Evolutionary conservation across 2,888 invertebrate genomes (phyloP), one percentile per base, ranked within the genome.

Genomic region (Phanerotoma sp.): DNA sequence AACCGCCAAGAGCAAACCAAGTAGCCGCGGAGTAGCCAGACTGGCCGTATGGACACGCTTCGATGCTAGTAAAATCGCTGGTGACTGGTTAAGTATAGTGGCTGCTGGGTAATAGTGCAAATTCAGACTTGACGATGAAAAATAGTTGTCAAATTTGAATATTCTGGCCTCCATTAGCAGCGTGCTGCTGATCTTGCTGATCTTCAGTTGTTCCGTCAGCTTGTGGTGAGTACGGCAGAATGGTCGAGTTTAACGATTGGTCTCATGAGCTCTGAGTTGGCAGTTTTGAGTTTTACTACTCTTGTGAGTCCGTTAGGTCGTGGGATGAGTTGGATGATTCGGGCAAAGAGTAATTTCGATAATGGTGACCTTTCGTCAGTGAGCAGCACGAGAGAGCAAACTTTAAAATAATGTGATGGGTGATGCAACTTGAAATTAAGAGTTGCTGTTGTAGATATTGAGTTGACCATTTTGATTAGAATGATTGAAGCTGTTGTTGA

Each of bases 391-490:
- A 50, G 20, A n/a, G 38, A 42, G 21, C 54, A 38, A 10, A 50
- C 28, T 6, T 49, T 38, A 25, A 54, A 35, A 2, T 35, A 15
- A 4, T 41, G 3, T 32, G 38, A 22, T 22, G 28, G 10, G 1
- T 16, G 32, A 6, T 40, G 40, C 46, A 40, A 51, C 18, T 55
- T 46, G 55, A 45, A 2, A 30, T 38, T 1, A 37, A 11, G 6
- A 35, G 32, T 13, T 46, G 21, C 1, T 42, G 40, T 32, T 46
- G 45, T 13, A 52, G 16, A 10, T 32, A 52, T 18, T 52, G 20
- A 5, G 25, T 21, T 16, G 33, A 52, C 46, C 52, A 52, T n/a
- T 37, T 37, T n/a, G 41, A 56, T 65, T 66, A 66, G 51, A 65
- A 66, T 15, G 51, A 49, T 21, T 65, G 61, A 10, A 50, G 30